Percentiles rank a stretch among this genome's conserved stretches.
Evolutionary conservation across 2,113 vertebrate species (phyloP).

Genomic region (Grallaria varia): DNA sequence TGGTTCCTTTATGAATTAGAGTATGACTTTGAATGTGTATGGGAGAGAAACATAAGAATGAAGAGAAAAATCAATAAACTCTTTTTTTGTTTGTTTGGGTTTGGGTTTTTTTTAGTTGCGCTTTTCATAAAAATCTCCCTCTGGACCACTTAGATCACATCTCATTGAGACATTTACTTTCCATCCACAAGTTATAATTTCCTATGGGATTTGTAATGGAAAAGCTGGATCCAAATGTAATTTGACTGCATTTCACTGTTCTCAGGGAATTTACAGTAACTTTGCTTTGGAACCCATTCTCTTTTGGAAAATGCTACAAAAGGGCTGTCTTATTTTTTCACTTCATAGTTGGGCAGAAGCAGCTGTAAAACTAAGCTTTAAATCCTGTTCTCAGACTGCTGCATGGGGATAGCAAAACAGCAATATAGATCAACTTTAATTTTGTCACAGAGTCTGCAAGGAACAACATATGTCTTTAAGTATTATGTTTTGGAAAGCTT

Average conservation of each 20-base stretch:
- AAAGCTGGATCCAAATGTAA: neutral
- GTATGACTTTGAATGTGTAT: neutral
- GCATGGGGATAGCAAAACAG: neutral
- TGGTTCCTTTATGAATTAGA: neutral
- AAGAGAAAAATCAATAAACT: neutral
- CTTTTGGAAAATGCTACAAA: neutral
- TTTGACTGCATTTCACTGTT: neutral
- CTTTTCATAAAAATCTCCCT: neutral
- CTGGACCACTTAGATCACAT: neutral
- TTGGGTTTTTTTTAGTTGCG: neutral
- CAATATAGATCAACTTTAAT: neutral
- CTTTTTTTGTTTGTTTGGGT: neutral
- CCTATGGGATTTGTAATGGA: neutral
- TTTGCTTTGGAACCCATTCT: neutral
- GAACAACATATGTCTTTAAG: neutral
- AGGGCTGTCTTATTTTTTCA: neutral
- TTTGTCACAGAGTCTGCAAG: neutral
- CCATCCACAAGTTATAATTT: neutral
- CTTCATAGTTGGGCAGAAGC: neutral
- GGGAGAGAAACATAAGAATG: neutral
- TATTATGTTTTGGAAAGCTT: neutral
- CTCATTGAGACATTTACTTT: neutral
- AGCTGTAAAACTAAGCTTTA: neutral
- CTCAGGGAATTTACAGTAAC: neutral
- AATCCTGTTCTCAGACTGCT: neutral